phyloP scores from a whole-genome alignment of 2,888 invertebrate species.

The Acrobasis repandana region DNA sequence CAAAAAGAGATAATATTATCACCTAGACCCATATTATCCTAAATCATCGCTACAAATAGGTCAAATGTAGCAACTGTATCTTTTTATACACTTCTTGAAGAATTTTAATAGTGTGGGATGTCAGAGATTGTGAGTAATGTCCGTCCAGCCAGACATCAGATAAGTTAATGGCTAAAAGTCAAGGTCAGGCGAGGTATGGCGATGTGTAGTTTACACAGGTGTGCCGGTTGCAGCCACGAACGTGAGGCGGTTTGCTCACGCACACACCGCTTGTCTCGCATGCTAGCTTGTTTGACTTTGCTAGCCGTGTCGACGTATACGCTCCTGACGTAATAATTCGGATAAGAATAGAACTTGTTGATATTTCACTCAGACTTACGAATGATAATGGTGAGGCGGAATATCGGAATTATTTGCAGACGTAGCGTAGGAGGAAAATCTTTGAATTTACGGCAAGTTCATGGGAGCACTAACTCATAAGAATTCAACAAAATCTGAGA shows the following conservation, averaged over 20 bases:
- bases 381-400: not conserved
- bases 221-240: constrained; percentile 33
- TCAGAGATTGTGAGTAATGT: not conserved
- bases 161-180: constrained; percentile 35
- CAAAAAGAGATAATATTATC: not conserved
- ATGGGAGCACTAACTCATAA: not conserved
- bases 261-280: constrained; percentile 24
- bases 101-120: not conserved
- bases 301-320: constrained; percentile 12
- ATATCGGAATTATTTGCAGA: not conserved
- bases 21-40: not conserved
- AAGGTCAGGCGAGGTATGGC: constrained; percentile 38
- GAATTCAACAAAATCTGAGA: constrained; percentile 25
- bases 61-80: no score
- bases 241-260: constrained; percentile 32
- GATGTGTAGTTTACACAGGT: constrained; percentile 45
- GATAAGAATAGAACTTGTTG: not conserved
- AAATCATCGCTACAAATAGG: not conserved
- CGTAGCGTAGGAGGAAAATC: not conserved
- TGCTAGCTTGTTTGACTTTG: constrained; percentile 19
- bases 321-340: constrained; percentile 14
- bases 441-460: not conserved
- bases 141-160: not conserved
- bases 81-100: not conserved
- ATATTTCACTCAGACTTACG: not conserved